phyloP scores from a whole-genome alignment of 2,888 invertebrate genomes.

The Melanotus villosus region DNA sequence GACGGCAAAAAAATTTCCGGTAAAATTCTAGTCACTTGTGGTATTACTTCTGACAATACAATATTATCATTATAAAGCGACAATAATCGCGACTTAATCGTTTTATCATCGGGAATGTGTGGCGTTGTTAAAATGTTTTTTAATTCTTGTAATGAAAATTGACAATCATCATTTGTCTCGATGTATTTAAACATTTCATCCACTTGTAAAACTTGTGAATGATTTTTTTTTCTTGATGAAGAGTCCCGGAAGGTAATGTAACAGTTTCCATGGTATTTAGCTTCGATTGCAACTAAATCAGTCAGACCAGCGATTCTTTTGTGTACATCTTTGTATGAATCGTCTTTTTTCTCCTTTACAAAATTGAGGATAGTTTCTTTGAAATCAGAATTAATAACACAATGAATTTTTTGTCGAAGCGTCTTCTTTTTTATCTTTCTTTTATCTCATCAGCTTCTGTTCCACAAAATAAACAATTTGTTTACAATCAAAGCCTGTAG shows the following conservation, averaged over 20 bases:
- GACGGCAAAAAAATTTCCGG: no score
- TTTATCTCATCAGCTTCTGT: neutral
- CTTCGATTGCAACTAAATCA: neutral
- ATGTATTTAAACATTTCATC: constrained; percentile 6
- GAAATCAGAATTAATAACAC: neutral
- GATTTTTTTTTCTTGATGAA: no score
- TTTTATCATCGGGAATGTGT: constrained; percentile 22
- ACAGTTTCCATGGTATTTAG: constrained; percentile 14
- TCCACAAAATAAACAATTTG: neutral
- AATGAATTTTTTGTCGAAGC: neutral
- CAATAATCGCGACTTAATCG: constrained; percentile 7
- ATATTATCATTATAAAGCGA: neutral
- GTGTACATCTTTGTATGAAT: constrained; percentile 1
- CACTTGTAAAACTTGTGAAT: no score
- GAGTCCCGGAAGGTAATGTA: no score
- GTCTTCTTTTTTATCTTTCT: neutral
- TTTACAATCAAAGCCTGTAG: neutral
- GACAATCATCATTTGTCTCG: constrained; percentile 19
- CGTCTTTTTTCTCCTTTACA: neutral
- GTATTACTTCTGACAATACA: no score
- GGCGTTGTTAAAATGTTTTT: constrained; percentile 18
- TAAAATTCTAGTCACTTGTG: no score
- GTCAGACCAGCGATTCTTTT: constrained; percentile 16
- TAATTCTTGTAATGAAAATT: constrained; percentile 21
- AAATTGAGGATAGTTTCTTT: constrained; percentile 2